Evolutionary conservation across 1,140 invertebrate genomes (phyloP).

Genomic region (Drosophila chauvacae): DNA sequence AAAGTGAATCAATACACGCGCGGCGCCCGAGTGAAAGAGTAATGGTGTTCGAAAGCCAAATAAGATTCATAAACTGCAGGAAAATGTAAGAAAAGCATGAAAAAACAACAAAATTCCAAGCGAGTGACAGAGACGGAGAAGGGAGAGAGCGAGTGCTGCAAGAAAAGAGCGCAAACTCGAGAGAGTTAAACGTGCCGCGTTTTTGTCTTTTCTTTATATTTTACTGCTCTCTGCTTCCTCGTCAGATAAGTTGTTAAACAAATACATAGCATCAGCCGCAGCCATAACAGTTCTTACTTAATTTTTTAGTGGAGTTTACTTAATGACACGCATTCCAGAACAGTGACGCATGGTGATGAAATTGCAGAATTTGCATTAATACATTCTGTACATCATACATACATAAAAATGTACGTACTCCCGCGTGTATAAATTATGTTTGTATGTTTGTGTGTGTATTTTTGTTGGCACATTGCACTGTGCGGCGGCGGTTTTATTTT

Average conservation of each 20-base stretch:
- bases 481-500: constrained; percentile 55
- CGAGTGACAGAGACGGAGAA: constrained; percentile 3
- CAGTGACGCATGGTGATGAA: constrained; percentile 42
- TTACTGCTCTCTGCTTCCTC: constrained; percentile 15
- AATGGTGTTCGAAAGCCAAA: constrained; percentile 23
- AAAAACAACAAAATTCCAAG: constrained; percentile 32
- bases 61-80: constrained; percentile 41
- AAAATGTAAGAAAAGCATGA: constrained; percentile 62
- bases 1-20: constrained; percentile 21
- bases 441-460: constrained; percentile 12
- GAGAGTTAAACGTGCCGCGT: constrained; percentile 56
- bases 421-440: constrained; percentile 7
- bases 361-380: constrained; percentile 6
- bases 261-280: constrained; percentile 31
- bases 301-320: constrained; percentile 18
- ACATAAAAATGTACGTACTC: constrained; percentile 6
- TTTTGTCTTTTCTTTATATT: constrained; percentile 18
- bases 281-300: constrained; percentile 16
- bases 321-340: constrained; percentile 15
- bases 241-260: constrained; percentile 43
- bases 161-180: constrained; percentile 45
- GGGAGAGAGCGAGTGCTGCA: constrained; percentile 33
- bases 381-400: neutral
- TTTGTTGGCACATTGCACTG: constrained; percentile 74
- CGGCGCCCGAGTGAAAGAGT: constrained; percentile 23